phyloP scores from a whole-genome alignment of 2,113 vertebrate species.

The Circaetus cinerascens region DNA sequence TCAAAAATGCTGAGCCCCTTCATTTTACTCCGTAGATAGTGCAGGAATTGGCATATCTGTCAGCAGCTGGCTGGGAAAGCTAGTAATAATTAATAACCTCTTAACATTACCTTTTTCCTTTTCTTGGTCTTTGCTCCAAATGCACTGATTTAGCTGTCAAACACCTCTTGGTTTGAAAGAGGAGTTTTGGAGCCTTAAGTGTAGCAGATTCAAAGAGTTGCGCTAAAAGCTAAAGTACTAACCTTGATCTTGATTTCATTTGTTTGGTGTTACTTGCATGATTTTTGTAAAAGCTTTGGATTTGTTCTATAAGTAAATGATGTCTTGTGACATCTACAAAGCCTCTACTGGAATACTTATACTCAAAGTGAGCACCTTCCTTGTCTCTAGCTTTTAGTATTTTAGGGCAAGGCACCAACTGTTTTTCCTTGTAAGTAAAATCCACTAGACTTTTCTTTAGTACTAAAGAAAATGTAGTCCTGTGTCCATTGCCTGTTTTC shows the following conservation, averaged over 20 bases:
- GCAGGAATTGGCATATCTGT: not conserved
- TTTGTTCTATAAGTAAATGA: not conserved
- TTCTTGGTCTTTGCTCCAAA: not conserved
- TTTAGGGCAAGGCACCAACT: not conserved
- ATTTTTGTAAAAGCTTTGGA: not conserved
- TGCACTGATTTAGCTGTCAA: not conserved
- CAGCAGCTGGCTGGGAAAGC: not conserved
- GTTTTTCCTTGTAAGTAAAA: not conserved
- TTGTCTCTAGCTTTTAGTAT: not conserved
- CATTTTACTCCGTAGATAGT: not conserved
- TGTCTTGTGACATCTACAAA: not conserved
- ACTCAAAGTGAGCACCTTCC: not conserved
- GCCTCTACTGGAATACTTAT: too few species aligned
- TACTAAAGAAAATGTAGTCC: not conserved
- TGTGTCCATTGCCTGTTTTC: not conserved
- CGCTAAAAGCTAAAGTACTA: not conserved
- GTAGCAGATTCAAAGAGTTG: not conserved
- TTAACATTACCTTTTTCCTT: not conserved
- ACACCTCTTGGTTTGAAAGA: not conserved
- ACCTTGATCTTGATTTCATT: not conserved
- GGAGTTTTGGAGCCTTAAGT: not conserved
- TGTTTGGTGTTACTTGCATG: not conserved
- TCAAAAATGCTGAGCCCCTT: not conserved
- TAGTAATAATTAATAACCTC: not conserved
- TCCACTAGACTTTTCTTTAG: not conserved